Conservation (phyloP, 2,888 invertebrate genomes). For the Ectobius pallidus region DNA sequence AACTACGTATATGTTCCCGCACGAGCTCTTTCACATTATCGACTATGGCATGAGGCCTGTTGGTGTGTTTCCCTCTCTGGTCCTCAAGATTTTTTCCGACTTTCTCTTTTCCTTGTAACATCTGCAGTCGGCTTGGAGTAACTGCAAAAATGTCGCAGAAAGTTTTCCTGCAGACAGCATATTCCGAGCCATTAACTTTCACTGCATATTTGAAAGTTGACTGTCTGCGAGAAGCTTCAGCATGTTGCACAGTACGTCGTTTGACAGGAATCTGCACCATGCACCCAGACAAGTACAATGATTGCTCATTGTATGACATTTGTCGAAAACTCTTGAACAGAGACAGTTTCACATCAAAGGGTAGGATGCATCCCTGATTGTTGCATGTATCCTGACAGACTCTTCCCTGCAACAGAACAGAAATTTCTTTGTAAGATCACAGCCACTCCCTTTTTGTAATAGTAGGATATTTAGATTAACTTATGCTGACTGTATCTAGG, state of each 20-base stretch:
- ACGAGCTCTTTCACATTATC: too few relatives aligned
- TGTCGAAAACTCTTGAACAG: neutral
- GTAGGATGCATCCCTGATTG: neutral
- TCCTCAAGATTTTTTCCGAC: conserved; percentile 1
- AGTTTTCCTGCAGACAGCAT: conserved; percentile 24
- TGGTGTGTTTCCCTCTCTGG: conserved; percentile 17
- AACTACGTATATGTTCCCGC: conserved; percentile 3
- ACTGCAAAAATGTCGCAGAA: neutral
- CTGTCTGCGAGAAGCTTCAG: neutral
- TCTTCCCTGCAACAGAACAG: conserved; percentile 9
- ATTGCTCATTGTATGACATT: too few relatives aligned
- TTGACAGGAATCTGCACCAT: conserved; percentile 7
- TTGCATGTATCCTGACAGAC: neutral
- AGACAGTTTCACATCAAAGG: neutral
- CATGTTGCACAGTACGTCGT: neutral
- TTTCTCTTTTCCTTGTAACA: conserved; percentile 2
- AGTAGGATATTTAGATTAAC: too few relatives aligned
- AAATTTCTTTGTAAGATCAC: too few relatives aligned
- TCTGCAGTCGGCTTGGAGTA: conserved; percentile 6
- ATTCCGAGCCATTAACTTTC: too few relatives aligned
- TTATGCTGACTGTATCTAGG: too few relatives aligned
- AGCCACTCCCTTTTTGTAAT: too few relatives aligned
- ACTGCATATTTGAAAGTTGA: neutral
- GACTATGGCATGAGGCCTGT: too few relatives aligned
- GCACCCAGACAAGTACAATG: conserved; percentile 14